These are phyloP conservation scores for Pollicipes pollicipes DNA, from an alignment of 1,140 invertebrate species.

Conservation along the genomic window DNA sequence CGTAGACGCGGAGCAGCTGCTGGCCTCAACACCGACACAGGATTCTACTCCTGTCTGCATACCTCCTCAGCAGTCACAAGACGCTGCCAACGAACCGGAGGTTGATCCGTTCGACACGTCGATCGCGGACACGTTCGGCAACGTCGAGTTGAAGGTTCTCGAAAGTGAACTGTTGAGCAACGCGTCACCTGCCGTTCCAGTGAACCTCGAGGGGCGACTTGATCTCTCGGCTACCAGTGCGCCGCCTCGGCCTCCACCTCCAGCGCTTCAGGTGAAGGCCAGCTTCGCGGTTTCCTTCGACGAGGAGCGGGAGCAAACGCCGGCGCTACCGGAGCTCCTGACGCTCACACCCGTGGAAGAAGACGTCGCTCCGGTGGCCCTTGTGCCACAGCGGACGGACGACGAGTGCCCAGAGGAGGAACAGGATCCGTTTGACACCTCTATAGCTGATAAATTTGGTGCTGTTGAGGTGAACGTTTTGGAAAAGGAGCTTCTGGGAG, in stretches of 20 bases:
- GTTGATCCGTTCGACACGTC: slow-evolving; percentile 69
- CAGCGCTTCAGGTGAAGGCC: not conserved
- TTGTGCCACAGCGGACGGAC: slow-evolving; percentile 10
- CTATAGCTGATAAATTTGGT: slow-evolving; percentile 18
- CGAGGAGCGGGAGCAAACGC: slow-evolving; percentile 4
- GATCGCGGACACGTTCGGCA: slow-evolving; percentile 47
- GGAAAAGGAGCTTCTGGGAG: slow-evolving; percentile 50
- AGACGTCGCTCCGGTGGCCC: slow-evolving; percentile 10
- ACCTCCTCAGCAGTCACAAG: slow-evolving; percentile 8
- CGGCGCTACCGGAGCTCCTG: slow-evolving; percentile 14
- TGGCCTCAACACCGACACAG: not conserved
- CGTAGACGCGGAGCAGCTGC: slow-evolving; percentile 11
- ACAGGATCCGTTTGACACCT: slow-evolving; percentile 25
- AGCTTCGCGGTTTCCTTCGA: not conserved
- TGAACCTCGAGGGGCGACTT: not conserved
- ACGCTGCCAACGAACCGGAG: slow-evolving; percentile 18
- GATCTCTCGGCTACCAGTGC: not conserved
- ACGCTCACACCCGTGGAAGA: slow-evolving; percentile 13
- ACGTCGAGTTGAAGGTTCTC: slow-evolving; percentile 50
- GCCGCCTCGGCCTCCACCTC: slow-evolving; percentile 13
- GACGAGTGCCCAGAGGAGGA: slow-evolving; percentile 30
- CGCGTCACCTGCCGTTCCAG: slow-evolving; percentile 2
- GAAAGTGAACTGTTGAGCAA: slow-evolving; percentile 25
- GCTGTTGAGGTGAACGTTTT: slow-evolving; percentile 49
- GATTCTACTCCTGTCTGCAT: slow-evolving; percentile 10